A percentile compares a stretch with the other conserved stretches of the same genome.
These are phyloP conservation scores for Cepaea nemoralis DNA, from an alignment of 1,140 invertebrate species.

Conservation along the genomic window DNA sequence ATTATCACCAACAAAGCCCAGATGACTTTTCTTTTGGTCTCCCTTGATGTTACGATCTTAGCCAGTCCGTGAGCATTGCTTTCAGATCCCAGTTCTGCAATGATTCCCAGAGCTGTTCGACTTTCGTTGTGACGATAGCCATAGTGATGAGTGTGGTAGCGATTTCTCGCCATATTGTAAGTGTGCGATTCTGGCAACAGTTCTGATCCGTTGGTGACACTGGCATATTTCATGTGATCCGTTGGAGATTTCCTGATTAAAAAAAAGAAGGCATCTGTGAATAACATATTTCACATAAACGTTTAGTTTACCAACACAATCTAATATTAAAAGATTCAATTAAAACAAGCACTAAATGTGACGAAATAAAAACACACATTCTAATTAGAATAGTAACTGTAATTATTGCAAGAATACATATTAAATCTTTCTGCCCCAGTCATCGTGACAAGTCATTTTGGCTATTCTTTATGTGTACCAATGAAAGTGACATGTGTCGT, in stretches of 20 bases:
- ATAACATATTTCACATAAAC: no score
- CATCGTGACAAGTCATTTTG: no score
- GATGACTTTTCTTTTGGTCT: slow-evolving; percentile 65
- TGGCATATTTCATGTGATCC: slow-evolving; percentile 2
- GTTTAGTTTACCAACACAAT: no score
- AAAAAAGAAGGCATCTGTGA: no score
- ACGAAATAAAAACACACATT: no score
- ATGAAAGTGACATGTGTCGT: no score
- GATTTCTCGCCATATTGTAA: slow-evolving; percentile 23
- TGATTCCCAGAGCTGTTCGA: slow-evolving; percentile 55
- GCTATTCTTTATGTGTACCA: no score
- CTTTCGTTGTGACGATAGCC: neutral
- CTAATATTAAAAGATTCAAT: no score
- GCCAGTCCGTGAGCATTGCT: slow-evolving; percentile 68
- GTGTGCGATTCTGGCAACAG: neutral
- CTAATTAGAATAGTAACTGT: no score
- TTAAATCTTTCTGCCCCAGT: no score
- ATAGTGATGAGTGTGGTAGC: neutral
- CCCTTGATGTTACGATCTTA: slow-evolving; percentile 63
- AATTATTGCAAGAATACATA: no score
- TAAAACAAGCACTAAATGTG: no score
- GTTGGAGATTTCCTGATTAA: neutral
- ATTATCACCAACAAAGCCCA: slow-evolving; percentile 64
- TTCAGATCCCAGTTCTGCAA: slow-evolving; percentile 65
- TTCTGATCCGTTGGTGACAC: neutral